A percentile compares a stretch with the other conserved stretches of the same genome.
phyloP scores from a whole-genome alignment of 2,797 vertebrate species.

The Siniperca obscura region DNA sequence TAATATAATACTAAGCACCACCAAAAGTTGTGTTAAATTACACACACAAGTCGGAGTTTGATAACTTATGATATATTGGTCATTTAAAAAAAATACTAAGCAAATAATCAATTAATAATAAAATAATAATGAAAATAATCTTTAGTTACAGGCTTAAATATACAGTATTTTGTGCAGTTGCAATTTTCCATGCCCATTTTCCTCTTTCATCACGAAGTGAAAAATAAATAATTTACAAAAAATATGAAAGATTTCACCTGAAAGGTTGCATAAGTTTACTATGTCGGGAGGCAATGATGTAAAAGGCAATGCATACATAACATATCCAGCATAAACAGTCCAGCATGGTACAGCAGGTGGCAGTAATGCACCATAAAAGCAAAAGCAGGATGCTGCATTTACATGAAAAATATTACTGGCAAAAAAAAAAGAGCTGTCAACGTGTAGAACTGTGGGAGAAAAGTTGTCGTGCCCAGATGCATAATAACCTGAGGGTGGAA shows the following conservation, averaged over 20 bases:
- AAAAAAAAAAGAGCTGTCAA: background rate
- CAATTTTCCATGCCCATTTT: background rate
- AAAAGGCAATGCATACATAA: background rate
- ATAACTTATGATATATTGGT: background rate
- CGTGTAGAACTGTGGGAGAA: background rate
- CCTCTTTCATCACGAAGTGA: background rate
- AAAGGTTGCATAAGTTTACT: background rate
- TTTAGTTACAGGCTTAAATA: background rate
- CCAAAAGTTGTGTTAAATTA: background rate
- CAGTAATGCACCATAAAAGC: conserved; percentile 28
- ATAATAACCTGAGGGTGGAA: background rate
- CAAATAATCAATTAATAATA: background rate
- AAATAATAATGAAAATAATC: background rate
- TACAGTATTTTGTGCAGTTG: background rate
- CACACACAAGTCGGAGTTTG: background rate
- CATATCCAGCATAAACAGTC: background rate
- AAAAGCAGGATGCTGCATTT: background rate
- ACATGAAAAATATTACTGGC: background rate
- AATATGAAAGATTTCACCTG: background rate
- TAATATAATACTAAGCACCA: background rate
- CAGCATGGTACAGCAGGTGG: conserved; percentile 52
- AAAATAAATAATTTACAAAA: background rate
- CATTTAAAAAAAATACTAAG: background rate
- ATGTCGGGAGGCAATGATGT: background rate
- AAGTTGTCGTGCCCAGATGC: background rate